Percentiles rank a stretch among this genome's conserved stretches.
Evolutionary conservation across 2,797 vertebrate species (phyloP).

Genomic region (Picus viridis): DNA sequence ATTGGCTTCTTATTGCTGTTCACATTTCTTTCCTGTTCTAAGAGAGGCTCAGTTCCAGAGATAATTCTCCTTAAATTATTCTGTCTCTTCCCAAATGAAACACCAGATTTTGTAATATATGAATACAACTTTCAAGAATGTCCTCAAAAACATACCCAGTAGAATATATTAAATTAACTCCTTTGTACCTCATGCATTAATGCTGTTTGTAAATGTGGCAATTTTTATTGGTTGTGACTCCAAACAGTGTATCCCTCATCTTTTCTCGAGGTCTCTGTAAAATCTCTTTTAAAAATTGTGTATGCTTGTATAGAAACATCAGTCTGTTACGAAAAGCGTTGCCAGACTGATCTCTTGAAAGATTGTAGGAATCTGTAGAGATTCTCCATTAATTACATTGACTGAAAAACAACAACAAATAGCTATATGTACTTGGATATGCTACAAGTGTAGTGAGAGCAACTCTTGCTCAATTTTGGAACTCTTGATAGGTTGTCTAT

Average conservation of each 20-base stretch:
- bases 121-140: not conserved
- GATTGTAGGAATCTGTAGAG: not conserved
- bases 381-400: not conserved
- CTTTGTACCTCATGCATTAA: not conserved
- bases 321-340: not conserved
- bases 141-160: not conserved
- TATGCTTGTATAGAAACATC: not conserved
- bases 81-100: not conserved
- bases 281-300: not conserved
- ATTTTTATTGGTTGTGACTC: not conserved
- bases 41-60: not conserved
- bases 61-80: not conserved
- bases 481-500: not conserved
- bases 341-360: not conserved
- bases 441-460: not conserved
- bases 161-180: not conserved
- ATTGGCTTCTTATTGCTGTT: not conserved
- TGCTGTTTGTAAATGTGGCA: not conserved
- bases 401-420: not conserved
- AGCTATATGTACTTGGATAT: not conserved
- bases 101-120: not conserved
- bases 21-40: not conserved
- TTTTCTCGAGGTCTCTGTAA: not conserved
- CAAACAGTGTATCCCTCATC: not conserved
- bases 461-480: not conserved